A percentile compares a stretch with the other conserved stretches of the same genome.
These are phyloP conservation scores for Cerceris ruficornis DNA, from an alignment of 2,888 invertebrate species.

Conservation along the genomic window DNA sequence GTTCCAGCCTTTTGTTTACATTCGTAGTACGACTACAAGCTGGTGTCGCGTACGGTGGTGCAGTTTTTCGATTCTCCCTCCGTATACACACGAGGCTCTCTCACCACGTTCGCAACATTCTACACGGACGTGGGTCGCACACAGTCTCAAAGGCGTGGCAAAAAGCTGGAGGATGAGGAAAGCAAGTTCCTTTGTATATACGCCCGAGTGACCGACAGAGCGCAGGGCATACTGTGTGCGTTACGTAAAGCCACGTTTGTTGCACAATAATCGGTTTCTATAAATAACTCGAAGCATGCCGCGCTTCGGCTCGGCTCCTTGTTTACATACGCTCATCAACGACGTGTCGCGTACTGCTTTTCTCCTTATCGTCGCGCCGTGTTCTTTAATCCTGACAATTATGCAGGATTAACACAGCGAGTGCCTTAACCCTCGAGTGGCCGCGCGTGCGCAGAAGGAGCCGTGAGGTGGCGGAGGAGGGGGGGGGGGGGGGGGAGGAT, in stretches of 20 bases:
- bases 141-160: conserved; percentile 17
- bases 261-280: conserved; percentile 80
- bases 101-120: no score
- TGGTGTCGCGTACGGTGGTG: neutral
- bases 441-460: no score
- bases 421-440: neutral
- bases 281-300: conserved; percentile 76
- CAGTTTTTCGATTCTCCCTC: conserved; percentile 29
- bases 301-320: conserved; percentile 62
- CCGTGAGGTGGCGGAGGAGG: no score
- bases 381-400: neutral
- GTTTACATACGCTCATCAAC: conserved; percentile 67
- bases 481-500: no score
- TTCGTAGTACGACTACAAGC: conserved; percentile 6
- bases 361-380: conserved; percentile 42
- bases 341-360: conserved; percentile 45
- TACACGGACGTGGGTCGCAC: no score
- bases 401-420: neutral
- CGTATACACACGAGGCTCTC: conserved; percentile 14
- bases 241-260: conserved; percentile 79
- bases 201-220: conserved; percentile 69
- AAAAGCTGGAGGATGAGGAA: conserved; percentile 50
- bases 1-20: conserved; percentile 37
- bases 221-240: conserved; percentile 56
- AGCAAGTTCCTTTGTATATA: conserved; percentile 61